Evolutionary conservation across 2,888 invertebrate species (phyloP).

Genomic region (Hemaris fuciformis): DNA sequence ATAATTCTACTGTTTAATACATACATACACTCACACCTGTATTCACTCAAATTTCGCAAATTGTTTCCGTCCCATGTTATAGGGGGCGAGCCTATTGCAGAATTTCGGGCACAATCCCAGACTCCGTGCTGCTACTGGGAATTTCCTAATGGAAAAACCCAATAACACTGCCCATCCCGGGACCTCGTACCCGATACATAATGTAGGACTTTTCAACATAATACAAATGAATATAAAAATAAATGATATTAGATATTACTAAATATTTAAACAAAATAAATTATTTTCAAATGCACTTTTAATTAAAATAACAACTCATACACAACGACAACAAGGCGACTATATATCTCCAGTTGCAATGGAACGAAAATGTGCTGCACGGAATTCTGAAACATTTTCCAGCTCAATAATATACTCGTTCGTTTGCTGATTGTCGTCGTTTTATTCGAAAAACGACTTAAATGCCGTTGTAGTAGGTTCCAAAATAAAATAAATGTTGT

Average conservation of each 20-base stretch:
- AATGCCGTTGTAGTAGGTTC: slow-evolving; percentile 30
- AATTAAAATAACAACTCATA: not conserved
- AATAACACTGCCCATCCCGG: no score
- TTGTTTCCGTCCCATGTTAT: no score
- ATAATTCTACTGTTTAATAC: no score
- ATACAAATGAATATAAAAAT: not conserved
- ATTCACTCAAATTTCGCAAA: no score
- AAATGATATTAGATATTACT: not conserved
- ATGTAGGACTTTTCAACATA: no score
- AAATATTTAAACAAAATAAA: not conserved
- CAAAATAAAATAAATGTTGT: slow-evolving; percentile 25
- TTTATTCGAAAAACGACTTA: slow-evolving; percentile 34
- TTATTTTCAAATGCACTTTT: not conserved
- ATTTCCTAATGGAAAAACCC: no score
- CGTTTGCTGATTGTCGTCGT: slow-evolving; percentile 41
- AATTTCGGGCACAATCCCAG: no score
- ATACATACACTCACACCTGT: no score
- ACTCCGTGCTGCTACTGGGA: no score
- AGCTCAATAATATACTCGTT: slow-evolving; percentile 62
- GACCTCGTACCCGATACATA: no score
- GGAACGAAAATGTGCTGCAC: slow-evolving; percentile 55
- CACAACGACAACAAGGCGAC: not conserved
- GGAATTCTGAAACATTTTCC: slow-evolving; percentile 63
- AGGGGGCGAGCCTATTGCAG: no score
- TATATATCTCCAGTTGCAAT: slow-evolving; percentile 30